Percentiles rank a stretch among this genome's conserved stretches.
Evolutionary conservation across 2,797 vertebrate species (phyloP).

Genomic region (Halcyon chelicuti): DNA sequence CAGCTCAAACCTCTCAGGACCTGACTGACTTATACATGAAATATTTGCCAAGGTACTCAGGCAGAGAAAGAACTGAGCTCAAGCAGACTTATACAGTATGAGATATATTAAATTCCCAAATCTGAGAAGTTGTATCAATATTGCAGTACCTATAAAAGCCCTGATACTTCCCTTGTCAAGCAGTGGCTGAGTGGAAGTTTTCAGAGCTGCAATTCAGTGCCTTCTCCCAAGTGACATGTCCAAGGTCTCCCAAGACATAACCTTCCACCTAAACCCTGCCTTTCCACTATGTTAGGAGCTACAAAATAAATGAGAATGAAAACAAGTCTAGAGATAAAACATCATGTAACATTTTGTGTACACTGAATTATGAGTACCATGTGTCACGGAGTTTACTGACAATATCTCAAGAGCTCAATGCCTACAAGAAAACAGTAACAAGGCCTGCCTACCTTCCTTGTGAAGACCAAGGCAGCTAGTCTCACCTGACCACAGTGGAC

Average conservation of each 20-base stretch:
- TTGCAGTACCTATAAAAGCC: not conserved
- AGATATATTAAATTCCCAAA: not conserved
- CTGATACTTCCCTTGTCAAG: not conserved
- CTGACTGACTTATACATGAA: not conserved
- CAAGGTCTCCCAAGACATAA: not conserved
- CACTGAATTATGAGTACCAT: not conserved
- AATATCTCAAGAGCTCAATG: not conserved
- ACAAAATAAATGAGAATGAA: not conserved
- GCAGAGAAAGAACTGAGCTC: not conserved
- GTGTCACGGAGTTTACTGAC: not conserved
- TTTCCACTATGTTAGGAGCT: not conserved
- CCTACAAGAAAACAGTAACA: not conserved
- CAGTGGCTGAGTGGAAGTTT: not conserved
- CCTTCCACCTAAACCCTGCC: not conserved
- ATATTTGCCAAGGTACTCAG: not conserved
- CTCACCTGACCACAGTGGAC: not conserved
- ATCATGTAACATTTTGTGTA: not conserved
- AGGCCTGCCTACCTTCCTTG: not conserved
- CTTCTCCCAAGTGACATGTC: not conserved
- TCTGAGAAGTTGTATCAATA: not conserved
- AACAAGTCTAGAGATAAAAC: not conserved
- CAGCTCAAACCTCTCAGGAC: not conserved
- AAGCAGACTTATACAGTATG: not conserved
- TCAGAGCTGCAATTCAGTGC: not conserved
- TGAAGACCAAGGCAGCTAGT: not conserved